Conservation (phyloP, 2,797 vertebrate species). For the Tokudaia tokunoshimensis region DNA sequence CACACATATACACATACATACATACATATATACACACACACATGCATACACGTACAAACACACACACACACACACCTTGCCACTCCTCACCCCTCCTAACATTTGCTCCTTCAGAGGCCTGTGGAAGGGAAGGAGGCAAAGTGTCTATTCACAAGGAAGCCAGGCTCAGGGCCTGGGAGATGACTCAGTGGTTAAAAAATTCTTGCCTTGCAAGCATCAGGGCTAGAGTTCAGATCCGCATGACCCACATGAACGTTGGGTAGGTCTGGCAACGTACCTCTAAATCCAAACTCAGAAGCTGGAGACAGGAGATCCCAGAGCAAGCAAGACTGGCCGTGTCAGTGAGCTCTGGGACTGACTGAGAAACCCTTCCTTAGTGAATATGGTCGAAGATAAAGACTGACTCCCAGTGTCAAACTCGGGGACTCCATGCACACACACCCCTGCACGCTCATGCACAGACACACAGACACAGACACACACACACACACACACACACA, state of each 20-base stretch:
- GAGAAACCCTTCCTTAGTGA: background rate
- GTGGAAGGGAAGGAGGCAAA: background rate
- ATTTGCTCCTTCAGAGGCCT: background rate
- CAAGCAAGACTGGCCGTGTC: background rate
- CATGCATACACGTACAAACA: too few species aligned
- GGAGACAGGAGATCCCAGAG: background rate
- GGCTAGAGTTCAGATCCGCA: background rate
- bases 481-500: background rate
- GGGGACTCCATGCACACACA: background rate
- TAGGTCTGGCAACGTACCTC: background rate
- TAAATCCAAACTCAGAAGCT: background rate
- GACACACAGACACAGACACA: background rate
- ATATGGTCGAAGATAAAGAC: background rate
- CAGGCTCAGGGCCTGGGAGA: background rate
- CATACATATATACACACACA: too few species aligned
- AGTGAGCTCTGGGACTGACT: background rate
- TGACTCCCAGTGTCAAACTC: background rate
- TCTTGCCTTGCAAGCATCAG: background rate
- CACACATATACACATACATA: too few species aligned
- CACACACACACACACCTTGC: too few species aligned
- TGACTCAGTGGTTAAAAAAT: background rate
- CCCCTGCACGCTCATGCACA: too few species aligned
- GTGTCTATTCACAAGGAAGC: background rate
- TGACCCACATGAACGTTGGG: background rate
- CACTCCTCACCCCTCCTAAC: too few species aligned